Evolutionary conservation across 2,113 vertebrate species (phyloP).

Genomic region (Haemorhous mexicanus): DNA sequence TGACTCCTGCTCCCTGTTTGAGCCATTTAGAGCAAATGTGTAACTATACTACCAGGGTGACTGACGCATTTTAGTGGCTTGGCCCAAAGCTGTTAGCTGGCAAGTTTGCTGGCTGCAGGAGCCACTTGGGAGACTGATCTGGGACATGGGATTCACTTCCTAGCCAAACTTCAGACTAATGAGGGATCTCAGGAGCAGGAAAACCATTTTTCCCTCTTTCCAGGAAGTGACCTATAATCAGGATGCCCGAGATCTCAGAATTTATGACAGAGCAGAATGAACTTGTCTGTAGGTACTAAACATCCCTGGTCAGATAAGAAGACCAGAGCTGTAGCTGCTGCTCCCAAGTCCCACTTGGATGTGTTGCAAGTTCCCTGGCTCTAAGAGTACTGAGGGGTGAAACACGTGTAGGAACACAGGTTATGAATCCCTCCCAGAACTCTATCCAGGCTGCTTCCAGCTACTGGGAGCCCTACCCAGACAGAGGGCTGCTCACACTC

Average conservation of each 20-base stretch:
- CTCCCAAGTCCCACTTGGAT: not conserved
- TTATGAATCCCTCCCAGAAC: not conserved
- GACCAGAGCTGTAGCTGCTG: not conserved
- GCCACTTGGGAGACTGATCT: not conserved
- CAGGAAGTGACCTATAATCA: not conserved
- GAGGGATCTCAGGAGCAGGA: not conserved
- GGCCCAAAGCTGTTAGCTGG: not conserved
- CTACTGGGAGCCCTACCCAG: not conserved
- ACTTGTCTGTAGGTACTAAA: not conserved
- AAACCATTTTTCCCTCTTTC: not conserved
- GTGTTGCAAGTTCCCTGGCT: not conserved
- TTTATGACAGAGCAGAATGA: not conserved
- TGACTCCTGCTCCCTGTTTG: not conserved
- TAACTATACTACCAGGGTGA: not conserved
- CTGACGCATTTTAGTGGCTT: not conserved
- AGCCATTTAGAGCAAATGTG: not conserved
- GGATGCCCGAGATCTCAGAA: not conserved
- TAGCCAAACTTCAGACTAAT: not conserved
- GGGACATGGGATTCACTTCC: not conserved
- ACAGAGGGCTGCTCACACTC: not conserved
- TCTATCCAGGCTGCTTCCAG: not conserved
- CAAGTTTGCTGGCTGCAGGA: not conserved
- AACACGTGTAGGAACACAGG: not conserved
- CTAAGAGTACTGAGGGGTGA: not conserved
- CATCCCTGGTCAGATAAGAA: not conserved